phyloP scores from a whole-genome alignment of 2,888 invertebrate species.

The Platynereis dumerilii region DNA sequence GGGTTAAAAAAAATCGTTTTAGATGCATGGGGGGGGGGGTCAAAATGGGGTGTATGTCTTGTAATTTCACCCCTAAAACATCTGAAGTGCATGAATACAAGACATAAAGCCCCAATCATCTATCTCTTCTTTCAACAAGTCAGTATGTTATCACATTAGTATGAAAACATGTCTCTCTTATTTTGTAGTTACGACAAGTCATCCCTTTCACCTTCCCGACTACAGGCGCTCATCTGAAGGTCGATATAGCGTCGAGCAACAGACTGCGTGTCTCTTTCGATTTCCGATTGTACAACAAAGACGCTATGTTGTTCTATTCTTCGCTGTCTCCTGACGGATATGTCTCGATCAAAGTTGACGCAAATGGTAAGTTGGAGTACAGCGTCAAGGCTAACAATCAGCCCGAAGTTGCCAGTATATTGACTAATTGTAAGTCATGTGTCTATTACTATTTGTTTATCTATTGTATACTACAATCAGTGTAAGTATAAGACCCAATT shows the following conservation, averaged over 20 bases:
- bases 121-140: too few species aligned
- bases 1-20: too few species aligned
- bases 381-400: constrained; percentile 42
- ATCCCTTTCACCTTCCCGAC: constrained; percentile 48
- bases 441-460: too few species aligned
- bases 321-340: constrained; percentile 37
- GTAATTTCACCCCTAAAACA: too few species aligned
- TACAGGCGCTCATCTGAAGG: constrained; percentile 48
- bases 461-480: too few species aligned
- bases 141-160: too few species aligned
- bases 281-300: constrained; percentile 59
- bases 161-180: too few species aligned
- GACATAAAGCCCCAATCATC: too few species aligned
- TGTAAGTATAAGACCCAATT: too few species aligned
- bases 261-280: constrained; percentile 51
- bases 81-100: too few species aligned
- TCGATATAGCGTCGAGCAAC: constrained; percentile 36
- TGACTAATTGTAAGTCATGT: constrained; percentile 38
- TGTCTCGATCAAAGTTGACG: constrained; percentile 47
- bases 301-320: constrained; percentile 55
- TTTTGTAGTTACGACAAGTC: constrained; percentile 32
- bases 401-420: constrained; percentile 34
- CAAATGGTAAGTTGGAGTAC: constrained; percentile 54
- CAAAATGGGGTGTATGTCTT: too few species aligned
- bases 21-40: too few species aligned